Base-by-base conservation (phyloP, 2,113 vertebrate genomes). In the Sylvicapra grimmia region DNA sequence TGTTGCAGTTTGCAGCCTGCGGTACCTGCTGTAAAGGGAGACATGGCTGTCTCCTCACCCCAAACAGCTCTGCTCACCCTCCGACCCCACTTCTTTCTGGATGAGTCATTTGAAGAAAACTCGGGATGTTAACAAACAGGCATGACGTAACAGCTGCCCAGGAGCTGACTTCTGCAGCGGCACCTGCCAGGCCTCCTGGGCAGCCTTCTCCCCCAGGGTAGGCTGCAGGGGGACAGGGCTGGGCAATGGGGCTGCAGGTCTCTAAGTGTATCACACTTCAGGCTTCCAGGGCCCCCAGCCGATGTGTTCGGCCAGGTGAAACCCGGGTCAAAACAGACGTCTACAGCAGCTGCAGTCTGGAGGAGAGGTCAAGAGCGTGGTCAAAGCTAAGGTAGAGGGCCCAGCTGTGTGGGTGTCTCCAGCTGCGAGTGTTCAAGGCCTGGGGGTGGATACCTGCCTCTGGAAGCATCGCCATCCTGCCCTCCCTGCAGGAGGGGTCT, bases 371-470 rank as follows among this genome's bases (percentile, higher is more conserved):
- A 31, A 0, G 2, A 44, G 51, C 54, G 11, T 8, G 19, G 31
- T 0, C 0, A 49, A 25, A 19, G 49, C 31, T 25, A 4, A 4
- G 61, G 21, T 0, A 21, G 54, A 31, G n/a, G n/a, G 33, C 33
- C 1, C 3, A 27, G 82, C 77, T 53, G 10, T 12, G 14, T 9
- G 27, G 1, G 49, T 10, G 23, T 27, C 31, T 77, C 54, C 8
- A 0, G n/a, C 21, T 49, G 27, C 0, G 10, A 4, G 18, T 40
- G 44, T 25, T 33, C 31, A 8, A 6, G 49, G 49, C 53, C 25
- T 56, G 3, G 51, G 59, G 12, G 18, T 13, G 8, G 16, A 23
- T 53, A 25, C 19, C 29, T 16, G 53, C 31, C 77, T 72, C 18
- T 0, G 33, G 36, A 13, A 27, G 36, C 29, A 54, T n/a, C 0